Percentiles rank a stretch among this genome's conserved stretches.
phyloP scores from a whole-genome alignment of 2,797 vertebrate species.

The Eupleurogrammus muticus region DNA sequence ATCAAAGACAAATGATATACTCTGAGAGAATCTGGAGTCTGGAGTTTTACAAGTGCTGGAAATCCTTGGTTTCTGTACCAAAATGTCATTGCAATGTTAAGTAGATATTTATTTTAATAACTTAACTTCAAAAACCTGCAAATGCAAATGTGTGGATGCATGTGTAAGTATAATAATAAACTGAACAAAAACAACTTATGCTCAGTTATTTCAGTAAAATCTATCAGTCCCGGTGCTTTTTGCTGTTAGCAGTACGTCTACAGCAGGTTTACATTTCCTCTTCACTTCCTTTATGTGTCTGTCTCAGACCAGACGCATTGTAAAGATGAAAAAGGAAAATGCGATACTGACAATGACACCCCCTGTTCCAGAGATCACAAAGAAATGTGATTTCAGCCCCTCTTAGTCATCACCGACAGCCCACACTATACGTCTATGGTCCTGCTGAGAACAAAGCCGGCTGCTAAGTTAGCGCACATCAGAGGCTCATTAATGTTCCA shows the following conservation, averaged over 20 bases:
- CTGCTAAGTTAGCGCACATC: constrained; percentile 53
- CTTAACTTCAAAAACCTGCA: background rate
- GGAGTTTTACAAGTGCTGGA: background rate
- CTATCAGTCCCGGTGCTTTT: background rate
- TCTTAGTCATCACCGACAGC: constrained; percentile 38
- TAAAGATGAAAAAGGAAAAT: background rate
- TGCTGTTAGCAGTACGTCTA: background rate
- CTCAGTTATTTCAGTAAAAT: background rate
- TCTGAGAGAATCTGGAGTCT: constrained; percentile 21
- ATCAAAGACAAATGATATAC: constrained; percentile 50
- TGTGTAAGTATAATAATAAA: background rate
- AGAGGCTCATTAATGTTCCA: constrained; percentile 57
- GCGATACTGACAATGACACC: background rate
- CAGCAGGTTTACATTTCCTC: background rate
- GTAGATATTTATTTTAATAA: background rate
- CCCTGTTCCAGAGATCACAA: constrained; percentile 13
- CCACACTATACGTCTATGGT: constrained; percentile 36
- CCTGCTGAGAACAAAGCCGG: constrained; percentile 66
- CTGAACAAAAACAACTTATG: background rate
- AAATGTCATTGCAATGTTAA: background rate
- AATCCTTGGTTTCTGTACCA: background rate
- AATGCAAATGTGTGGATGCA: background rate
- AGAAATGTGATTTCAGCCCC: constrained; percentile 17
- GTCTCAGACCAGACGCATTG: background rate
- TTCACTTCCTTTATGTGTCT: background rate